Evolutionary conservation across 2,797 vertebrate genomes (phyloP), one percentile per base, ranked within the genome.

Genomic region (Periparus ater): DNA sequence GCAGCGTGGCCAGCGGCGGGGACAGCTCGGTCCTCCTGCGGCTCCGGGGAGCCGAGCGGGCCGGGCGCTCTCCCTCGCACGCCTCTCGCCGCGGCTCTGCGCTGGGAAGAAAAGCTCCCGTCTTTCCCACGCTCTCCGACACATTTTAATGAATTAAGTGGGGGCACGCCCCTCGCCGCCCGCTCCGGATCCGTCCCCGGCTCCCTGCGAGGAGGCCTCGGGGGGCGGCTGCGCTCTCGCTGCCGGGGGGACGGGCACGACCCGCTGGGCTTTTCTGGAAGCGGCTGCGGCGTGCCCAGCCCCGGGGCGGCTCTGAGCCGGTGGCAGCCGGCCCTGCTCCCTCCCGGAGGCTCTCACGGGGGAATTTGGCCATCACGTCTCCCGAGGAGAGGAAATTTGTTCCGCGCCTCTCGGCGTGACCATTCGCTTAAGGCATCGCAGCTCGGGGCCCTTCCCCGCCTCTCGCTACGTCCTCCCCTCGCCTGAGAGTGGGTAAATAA

Each of bases 81-180:
- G 95, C 96, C 95, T 81, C 68, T 51, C 14, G 88, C 95, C 12
- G 88, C 18, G 74, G 62, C 92, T 73, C 88, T 48, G 98, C 89
- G 98, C 99, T 99, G 99, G 99, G 99, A 99, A 99, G 98, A 99
- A 99, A 99, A 98, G 98, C 98, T 99, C 98, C 98, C 98, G 98
- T 99, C 98, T 99, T 99, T 99, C 99, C 99, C 99, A 99, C 99
- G 99, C 99, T 99, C 99, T 96, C 98, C 96, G 97, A 98, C 99
- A 99, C 99, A 99, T 99, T 98, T 99, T 99, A 98, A 99, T 99
- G 98, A 99, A 99, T 99, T 98, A 98, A 98, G 98, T 97, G 97
- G 96, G 97, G 98, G 96, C 98, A 98, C 98, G 98, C 99, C 98
- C 97, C 97, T 95, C 91, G 77, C 76, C 91, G 78, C 88, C 94